Base-by-base conservation (phyloP, 1,140 invertebrate species). In the Centruroides sculpturatus region DNA sequence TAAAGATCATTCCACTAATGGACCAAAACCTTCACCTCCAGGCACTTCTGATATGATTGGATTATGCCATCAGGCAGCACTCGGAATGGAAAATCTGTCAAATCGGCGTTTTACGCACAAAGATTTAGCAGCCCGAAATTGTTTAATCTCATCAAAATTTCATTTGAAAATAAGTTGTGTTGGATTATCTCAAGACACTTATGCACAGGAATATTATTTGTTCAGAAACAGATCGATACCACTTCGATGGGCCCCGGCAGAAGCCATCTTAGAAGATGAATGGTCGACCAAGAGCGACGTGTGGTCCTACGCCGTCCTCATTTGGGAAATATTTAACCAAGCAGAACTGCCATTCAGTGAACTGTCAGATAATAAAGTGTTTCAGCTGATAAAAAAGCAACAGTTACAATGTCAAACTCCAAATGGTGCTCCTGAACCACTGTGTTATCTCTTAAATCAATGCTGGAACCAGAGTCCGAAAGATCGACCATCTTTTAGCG, bases 211-310 rank as follows among this genome's bases (percentile, higher is more conserved):
- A 47, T 69, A 70, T 58, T 73, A 64, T 47, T 65, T 62, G 13
- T 66, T 71, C 57, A 67, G 68, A 49, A 71, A 73, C 59, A 71
- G 82, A 77, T 74, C 82, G 47, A 78, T 91, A 35, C 87, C 89
- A 1, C 71, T 92, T 9, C 78, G 92, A 63, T 95, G 92, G 92
- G 70, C 94, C 69, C 85, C 92, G 0, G 81, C 83, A 34, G 92
- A 97, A 73, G 89, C 87, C 3, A 84, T 91, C 1, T 79, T 87
- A 63, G 89, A 94, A 73, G 89, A 92, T 65, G 89, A 92, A 65
- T 94, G 87, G 71, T 92, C 91, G 1, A 89, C 86, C 5, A 92
- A 95, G 71, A 93, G 89, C 71, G 93, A 97, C 73, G 87, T 95
- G 0, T 98, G 91, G 77, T 86, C 90, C 62, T 96, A 85, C 71